Evolutionary conservation across 2,797 vertebrate species (phyloP), one percentile per base, ranked within the genome.

Genomic region (Pachyuromys duprasi): DNA sequence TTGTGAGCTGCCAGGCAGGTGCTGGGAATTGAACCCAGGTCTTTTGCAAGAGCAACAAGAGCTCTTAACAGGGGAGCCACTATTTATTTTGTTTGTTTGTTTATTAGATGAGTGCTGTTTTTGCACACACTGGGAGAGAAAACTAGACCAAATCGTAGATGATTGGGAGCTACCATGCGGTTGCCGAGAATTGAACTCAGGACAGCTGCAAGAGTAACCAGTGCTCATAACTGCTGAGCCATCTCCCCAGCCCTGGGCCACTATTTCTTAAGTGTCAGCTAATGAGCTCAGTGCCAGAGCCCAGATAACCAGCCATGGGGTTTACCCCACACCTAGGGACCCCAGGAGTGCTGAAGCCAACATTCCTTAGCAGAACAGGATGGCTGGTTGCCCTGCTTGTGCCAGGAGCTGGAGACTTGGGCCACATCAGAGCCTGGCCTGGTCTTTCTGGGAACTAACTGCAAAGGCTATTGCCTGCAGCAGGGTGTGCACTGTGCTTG

Each of bases 371-470:
- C 49, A 84, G 62, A 82, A 74, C 20, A 26, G 78, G 24, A 45
- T 8, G 0, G 3, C 22, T 49, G 74, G 20, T 31, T 79, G 42
- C 6, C 84, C 18, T 39, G 45, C 33, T 67, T 75, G 57, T 67
- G 45, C 67, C 13, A 6, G 55, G 7, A 17, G 24, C 86, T 75
- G 6, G 72, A 36, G 67, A 33, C 74, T 4, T 76, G 83, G 81
- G 89, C 28, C 15, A 3, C 69, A 22, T 72, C n/a, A 22, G 42
- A 89, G 49, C 72, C 60, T 94, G 80, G 39, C 31, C 65, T 89
- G 18, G 62, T 39, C 72, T 26, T 53, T 75, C 72, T 31, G 67
- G 93, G 62, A 93, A 88, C 89, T 63, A 93, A 88, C 89, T 69
- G 63, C 60, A 76, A 82, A 93, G 88, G 0, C 42, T 72, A 53